A percentile compares a stretch with the other conserved stretches of the same genome.
These are phyloP conservation scores for Tribolium freemani DNA, from an alignment of 2,888 invertebrate genomes.

Conservation along the genomic window DNA sequence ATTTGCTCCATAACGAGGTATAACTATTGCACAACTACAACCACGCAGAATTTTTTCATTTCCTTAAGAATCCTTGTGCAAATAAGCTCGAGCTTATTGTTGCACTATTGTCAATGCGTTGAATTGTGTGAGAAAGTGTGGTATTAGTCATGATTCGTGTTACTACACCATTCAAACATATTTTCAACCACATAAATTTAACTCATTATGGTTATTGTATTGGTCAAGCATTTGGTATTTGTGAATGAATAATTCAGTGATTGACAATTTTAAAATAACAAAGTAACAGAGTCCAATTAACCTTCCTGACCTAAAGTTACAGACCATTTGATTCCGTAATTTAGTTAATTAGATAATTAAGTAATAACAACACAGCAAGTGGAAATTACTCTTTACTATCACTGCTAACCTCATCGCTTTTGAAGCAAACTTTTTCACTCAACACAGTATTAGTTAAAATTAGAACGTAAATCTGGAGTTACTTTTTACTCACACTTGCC, in stretches of 20 bases:
- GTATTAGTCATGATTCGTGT: background rate
- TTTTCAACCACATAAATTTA: background rate
- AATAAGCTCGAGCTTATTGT: too few relatives aligned
- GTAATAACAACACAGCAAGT: background rate
- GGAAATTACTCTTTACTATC: background rate
- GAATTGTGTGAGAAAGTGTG: background rate
- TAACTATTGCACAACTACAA: background rate
- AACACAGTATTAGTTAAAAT: constrained; percentile 2
- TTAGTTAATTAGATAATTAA: background rate
- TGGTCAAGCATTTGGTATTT: background rate
- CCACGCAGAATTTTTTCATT: background rate
- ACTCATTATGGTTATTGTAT: background rate
- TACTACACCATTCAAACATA: background rate
- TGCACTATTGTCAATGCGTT: background rate
- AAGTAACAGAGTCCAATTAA: background rate
- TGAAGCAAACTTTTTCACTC: constrained; percentile 1
- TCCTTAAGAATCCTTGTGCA: too few relatives aligned
- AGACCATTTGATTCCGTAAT: background rate
- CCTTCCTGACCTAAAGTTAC: background rate
- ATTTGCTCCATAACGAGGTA: background rate
- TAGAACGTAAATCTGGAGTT: constrained; percentile 15
- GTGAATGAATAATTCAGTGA: background rate
- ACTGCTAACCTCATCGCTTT: background rate
- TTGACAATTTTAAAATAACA: background rate
- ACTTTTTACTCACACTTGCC: background rate